These are phyloP conservation scores for Hydrozoanthus gracilis DNA, from an alignment of 92 coral and sea anemone genomes.

Conservation along the genomic window DNA sequence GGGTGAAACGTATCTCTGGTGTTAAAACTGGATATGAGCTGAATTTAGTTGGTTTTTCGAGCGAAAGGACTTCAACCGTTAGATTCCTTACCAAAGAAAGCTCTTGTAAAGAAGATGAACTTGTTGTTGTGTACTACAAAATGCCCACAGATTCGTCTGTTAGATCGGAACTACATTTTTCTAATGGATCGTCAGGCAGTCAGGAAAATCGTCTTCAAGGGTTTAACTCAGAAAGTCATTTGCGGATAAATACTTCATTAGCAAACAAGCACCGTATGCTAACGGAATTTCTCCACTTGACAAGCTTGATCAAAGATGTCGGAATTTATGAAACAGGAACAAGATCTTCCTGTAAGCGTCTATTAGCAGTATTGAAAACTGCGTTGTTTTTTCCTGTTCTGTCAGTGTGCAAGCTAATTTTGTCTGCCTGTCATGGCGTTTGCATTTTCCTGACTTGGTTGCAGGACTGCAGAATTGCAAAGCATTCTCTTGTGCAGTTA, in stretches of 20 bases:
- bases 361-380: background rate
- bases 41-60: conserved; percentile 8
- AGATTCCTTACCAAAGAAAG: background rate
- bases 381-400: background rate
- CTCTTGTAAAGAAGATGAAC: background rate
- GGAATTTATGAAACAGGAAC: background rate
- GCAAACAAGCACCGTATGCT: background rate
- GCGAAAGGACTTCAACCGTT: too few relatives aligned
- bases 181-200: background rate
- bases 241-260: background rate
- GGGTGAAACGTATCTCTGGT: background rate
- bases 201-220: background rate
- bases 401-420: background rate
- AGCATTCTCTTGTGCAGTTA: conserved; percentile 17
- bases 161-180: background rate
- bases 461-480: conserved; percentile 17
- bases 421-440: conserved; percentile 7
- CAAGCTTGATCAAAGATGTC: background rate
- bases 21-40: background rate
- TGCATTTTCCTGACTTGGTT: conserved; percentile 21
- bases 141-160: background rate
- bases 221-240: background rate
- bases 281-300: background rate
- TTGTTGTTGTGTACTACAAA: conserved; percentile 12
- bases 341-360: background rate